Evolutionary conservation across 2,888 invertebrate species (phyloP), one percentile per base, ranked within the genome.

Genomic region (Tribolium freemani): DNA sequence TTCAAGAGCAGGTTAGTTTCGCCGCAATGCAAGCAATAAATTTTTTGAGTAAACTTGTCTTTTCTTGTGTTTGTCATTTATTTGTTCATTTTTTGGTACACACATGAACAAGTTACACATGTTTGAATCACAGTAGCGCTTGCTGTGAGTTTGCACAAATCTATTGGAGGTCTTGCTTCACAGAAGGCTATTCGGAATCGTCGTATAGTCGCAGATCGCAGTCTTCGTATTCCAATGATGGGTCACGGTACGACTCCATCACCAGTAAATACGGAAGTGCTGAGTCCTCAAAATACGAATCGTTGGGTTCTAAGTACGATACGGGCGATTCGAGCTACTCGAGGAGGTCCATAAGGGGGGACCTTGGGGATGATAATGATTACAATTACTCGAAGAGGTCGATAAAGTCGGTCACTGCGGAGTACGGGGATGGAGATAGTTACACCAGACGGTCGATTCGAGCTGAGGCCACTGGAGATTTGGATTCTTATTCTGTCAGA

Each of bases 131-230:
- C 26, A 31, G 50, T 50, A 50, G 50, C 63, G 51, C 63, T 63
- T 51, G 51, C 63, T 48, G 11, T 63, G 30, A 66, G 31, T 30
- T 26, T 38, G 44, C 64, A 64, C 64, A 56, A 67, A 67, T 67
- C 67, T 31, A 67, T 67, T 67, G 56, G 56, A 16, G 56, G 21
- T 67, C 51, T 60, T 69, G 54, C 72, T 83, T 77, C 82, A 78
- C 84, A 85, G 85, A 85, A 78, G 84, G 83, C 30, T 82, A 84
- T 45, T 81, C 80, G 69, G 84, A 84, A 70, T 83, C 85, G 6
- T 84, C 84, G 3, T 84, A 83, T 75, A 77, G 82, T 54, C 77
- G 85, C 78, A 79, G 81, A 56, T 75, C 83, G 31, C 79, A 79
- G 61, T 83, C 84, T 5, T 80, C 83, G 5, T 81, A 81, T 60